A percentile compares a stretch with the other conserved stretches of the same genome.
Conservation (phyloP, 2,797 vertebrate species). For the Florisuga fusca region DNA sequence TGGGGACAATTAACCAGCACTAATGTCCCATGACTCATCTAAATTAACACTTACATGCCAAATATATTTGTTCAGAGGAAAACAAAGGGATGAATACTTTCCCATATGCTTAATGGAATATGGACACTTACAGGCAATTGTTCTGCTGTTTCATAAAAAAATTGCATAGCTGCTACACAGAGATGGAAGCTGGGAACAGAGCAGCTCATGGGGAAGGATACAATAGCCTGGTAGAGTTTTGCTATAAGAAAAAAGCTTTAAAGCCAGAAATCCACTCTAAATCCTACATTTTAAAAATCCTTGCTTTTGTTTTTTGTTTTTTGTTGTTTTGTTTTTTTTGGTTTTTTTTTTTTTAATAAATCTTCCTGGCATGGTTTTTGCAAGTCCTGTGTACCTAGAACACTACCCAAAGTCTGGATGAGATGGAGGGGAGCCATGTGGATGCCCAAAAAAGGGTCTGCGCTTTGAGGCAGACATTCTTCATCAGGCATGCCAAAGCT, state of each 20-base stretch:
- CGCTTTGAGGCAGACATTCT: not conserved
- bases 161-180: not conserved
- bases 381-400: not conserved
- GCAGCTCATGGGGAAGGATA: not conserved
- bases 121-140: conserved; percentile 43
- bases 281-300: not conserved
- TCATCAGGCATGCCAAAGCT: not conserved
- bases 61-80: conserved; percentile 41
- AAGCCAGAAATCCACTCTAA: not conserved
- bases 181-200: not conserved
- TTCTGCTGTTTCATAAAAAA: conserved; percentile 18
- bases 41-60: conserved; percentile 52
- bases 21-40: conserved; percentile 50
- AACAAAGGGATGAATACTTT: conserved; percentile 62
- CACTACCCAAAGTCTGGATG: not conserved
- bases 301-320: not conserved
- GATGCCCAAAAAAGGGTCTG: not conserved
- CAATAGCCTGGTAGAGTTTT: not conserved
- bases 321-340: no score
- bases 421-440: not conserved
- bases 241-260: not conserved
- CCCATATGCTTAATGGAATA: conserved; percentile 56
- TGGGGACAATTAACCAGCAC: conserved; percentile 27
- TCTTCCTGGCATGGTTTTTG: not conserved
- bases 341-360: not conserved